A percentile compares a stretch with the other conserved stretches of the same genome.
Conservation (phyloP, 2,888 invertebrate species). For the Nemotelus nigrinus region DNA sequence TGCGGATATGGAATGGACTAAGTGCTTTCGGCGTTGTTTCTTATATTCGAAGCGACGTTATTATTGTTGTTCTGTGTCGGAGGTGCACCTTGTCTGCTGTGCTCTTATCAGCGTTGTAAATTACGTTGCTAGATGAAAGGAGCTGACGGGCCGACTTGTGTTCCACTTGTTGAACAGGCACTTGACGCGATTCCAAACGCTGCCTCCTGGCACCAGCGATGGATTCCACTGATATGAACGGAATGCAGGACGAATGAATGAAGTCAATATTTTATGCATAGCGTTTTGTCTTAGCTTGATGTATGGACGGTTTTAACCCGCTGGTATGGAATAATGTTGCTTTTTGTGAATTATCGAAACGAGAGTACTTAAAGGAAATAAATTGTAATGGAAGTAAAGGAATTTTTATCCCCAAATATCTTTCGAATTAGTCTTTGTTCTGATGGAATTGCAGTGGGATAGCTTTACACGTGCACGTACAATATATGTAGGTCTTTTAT, state of each 20-base stretch:
- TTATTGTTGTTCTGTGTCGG: background rate
- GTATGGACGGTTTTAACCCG: too few species aligned
- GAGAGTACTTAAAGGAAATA: too few species aligned
- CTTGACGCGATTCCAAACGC: slow-evolving; percentile 30
- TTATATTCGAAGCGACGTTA: background rate
- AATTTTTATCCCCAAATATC: too few species aligned
- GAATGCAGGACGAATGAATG: slow-evolving; percentile 34
- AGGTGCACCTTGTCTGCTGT: slow-evolving; percentile 27
- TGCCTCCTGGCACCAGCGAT: slow-evolving; percentile 28
- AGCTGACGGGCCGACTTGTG: slow-evolving; percentile 32
- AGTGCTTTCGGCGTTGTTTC: slow-evolving; percentile 22
- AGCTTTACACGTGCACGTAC: too few species aligned
- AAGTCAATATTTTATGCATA: background rate
- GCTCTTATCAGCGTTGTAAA: slow-evolving; percentile 41
- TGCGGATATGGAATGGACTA: background rate
- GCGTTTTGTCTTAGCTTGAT: too few species aligned
- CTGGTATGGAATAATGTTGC: too few species aligned
- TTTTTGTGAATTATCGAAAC: too few species aligned
- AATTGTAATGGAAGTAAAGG: too few species aligned
- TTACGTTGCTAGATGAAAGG: slow-evolving; percentile 42
- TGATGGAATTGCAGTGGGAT: too few species aligned
- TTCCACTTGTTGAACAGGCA: slow-evolving; percentile 43
- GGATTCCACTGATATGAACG: slow-evolving; percentile 20
- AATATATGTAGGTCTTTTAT: too few species aligned
- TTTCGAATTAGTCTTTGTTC: too few species aligned